These are phyloP conservation scores for Sinonovacula constricta DNA, from an alignment of 1,140 invertebrate genomes.

Conservation along the genomic window DNA sequence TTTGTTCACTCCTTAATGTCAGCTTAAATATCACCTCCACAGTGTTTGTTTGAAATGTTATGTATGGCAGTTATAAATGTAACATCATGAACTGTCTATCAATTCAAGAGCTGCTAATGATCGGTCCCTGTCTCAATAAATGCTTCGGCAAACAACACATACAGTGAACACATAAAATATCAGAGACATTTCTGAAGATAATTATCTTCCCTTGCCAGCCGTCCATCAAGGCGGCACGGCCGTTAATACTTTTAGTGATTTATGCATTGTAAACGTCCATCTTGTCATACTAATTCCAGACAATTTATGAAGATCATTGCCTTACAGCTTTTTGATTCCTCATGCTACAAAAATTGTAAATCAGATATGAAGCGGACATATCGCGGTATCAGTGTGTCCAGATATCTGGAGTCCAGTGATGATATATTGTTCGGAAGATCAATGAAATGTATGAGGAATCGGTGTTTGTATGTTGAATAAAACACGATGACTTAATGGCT, in stretches of 20 bases:
- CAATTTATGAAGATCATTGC: constrained; percentile 48
- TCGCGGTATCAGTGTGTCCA: background rate
- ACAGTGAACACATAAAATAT: constrained; percentile 48
- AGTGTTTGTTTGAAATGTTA: no score
- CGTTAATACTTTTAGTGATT: constrained; percentile 45
- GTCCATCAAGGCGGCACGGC: constrained; percentile 43
- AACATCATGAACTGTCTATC: constrained; percentile 31
- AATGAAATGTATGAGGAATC: background rate
- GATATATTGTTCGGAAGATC: background rate
- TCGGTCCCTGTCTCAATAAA: constrained; percentile 18
- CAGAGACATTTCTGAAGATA: constrained; percentile 24
- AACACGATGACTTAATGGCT: background rate
- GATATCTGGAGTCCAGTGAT: background rate
- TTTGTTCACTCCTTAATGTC: no score
- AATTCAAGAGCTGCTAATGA: constrained; percentile 12
- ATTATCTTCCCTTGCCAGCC: background rate
- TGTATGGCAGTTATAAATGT: no score
- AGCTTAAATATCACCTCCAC: no score
- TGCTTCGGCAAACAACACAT: constrained; percentile 32
- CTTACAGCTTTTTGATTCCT: constrained; percentile 27
- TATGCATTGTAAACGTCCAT: constrained; percentile 43
- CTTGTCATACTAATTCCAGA: constrained; percentile 49
- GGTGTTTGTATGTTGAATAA: background rate
- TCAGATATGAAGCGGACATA: background rate
- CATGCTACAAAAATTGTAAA: background rate